Evolutionary conservation across 2,888 invertebrate species (phyloP).

Genomic region (Candidula unifasciata): DNA sequence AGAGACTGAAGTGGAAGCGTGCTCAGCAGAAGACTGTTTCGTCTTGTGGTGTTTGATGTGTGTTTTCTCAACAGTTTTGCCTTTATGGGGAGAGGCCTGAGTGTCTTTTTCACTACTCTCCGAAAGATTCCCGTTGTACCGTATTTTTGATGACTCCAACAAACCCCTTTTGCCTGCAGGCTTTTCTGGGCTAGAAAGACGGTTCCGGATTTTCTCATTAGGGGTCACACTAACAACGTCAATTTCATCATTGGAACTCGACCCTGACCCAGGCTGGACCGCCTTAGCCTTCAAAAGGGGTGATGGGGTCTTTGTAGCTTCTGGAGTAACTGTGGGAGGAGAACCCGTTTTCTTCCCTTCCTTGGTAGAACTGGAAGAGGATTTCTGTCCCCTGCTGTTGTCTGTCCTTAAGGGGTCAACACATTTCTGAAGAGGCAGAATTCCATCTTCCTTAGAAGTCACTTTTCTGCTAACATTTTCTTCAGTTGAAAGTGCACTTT

Average conservation of each 20-base stretch:
- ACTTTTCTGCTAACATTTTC: background rate
- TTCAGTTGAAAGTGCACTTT: background rate
- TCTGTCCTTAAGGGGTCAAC: background rate
- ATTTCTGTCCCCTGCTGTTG: background rate
- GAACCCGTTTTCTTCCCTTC: background rate
- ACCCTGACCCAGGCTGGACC: constrained; percentile 15
- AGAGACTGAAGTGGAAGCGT: background rate
- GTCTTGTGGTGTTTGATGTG: constrained; percentile 12
- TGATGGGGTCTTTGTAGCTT: background rate
- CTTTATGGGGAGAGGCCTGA: background rate
- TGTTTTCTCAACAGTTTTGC: constrained; percentile 19
- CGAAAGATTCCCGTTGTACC: constrained; percentile 9
- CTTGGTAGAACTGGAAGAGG: background rate
- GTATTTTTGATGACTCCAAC: constrained; percentile 3
- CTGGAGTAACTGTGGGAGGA: background rate
- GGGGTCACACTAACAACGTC: constrained; percentile 53
- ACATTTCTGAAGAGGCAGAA: background rate
- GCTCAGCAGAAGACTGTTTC: background rate
- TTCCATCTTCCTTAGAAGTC: background rate
- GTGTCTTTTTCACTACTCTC: constrained; percentile 35
- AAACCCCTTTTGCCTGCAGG: constrained; percentile 2
- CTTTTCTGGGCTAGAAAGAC: constrained; percentile 36
- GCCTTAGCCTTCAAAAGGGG: background rate
- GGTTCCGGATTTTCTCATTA: constrained; percentile 37
- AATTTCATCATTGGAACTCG: constrained; percentile 53